Base-by-base conservation (phyloP, 2,797 vertebrate species). In the Enteromius anoplus region DNA sequence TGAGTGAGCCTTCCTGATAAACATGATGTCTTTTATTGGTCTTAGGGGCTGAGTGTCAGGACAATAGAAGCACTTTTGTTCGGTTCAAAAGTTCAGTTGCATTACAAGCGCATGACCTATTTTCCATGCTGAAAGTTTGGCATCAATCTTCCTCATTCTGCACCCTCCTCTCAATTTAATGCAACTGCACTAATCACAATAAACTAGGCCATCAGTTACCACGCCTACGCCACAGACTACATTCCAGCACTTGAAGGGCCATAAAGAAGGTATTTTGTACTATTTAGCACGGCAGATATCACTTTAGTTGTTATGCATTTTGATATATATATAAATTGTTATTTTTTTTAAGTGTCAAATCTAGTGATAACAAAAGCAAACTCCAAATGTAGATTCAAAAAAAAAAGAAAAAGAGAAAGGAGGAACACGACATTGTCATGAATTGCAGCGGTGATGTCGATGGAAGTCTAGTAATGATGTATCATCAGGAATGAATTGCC, bases 71-170 rank as follows among this genome's bases (percentile, higher is more conserved):
- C 93, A 92, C 95, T 95, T 94, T 94, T 88, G 91, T 85, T 88
- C 91, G 90, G 95, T 95, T 97, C 95, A 95, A 95, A 95, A 96
- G 96, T 96, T 96, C 94, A 96, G 42, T 81, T 91, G 84, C 92
- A 92, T 94, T 94, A 93, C 88, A 87, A 89, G 73, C 84, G 90
- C 91, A 70, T 97, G 95, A 96, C 96, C 95, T 96, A 94, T 91
- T 96, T 96, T 87, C 87, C 78, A 81, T 21, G 23, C 64, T 86
- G 82, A 90, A 93, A 93, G 89, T 92, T 92, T 79, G 85, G 86
- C 92, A 82, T 89, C 86, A 86, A 83, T 92, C 87, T 89, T 90
- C 80, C 64, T 84, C 78, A 77, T 77, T 85, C 75, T 51, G 72
- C 49, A 73, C 73, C 78, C 32, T 86, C 89, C 88, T 87, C 82